Conservation (phyloP, 1,140 invertebrate species). For the Globodera ellingtonae region DNA sequence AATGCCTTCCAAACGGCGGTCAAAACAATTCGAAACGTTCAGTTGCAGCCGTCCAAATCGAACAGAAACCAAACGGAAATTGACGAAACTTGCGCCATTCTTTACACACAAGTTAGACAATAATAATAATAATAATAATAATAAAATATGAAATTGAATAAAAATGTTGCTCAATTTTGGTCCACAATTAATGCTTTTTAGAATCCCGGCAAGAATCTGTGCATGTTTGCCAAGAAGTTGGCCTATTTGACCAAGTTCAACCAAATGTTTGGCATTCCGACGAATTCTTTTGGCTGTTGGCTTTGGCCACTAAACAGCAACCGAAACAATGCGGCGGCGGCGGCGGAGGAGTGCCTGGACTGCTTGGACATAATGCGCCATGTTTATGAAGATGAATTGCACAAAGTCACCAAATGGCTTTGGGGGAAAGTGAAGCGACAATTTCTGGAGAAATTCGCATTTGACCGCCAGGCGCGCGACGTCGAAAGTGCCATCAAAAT, state of each 20-base stretch:
- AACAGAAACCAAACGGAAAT: neutral
- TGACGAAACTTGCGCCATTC: neutral
- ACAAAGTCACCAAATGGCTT: too few relatives aligned
- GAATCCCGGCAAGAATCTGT: neutral
- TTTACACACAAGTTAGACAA: neutral
- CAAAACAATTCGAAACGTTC: neutral
- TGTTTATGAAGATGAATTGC: too few relatives aligned
- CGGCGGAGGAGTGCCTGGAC: too few relatives aligned
- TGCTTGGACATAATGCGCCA: too few relatives aligned
- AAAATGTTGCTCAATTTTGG: too few relatives aligned
- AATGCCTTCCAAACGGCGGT: neutral
- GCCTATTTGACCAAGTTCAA: neutral
- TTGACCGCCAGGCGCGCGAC: too few relatives aligned
- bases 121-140: too few relatives aligned
- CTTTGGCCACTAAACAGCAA: neutral
- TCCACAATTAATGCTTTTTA: neutral
- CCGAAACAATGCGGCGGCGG: neutral
- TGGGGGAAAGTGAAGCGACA: too few relatives aligned
- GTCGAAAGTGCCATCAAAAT: too few relatives aligned
- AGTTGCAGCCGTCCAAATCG: neutral
- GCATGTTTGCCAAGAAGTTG: neutral
- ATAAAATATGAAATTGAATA: too few relatives aligned
- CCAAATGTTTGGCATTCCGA: neutral
- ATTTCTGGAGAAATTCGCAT: too few relatives aligned
- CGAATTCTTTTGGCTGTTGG: neutral